Evolutionary conservation across 2,113 vertebrate genomes (phyloP).

Genomic region (Orcinus orca): DNA sequence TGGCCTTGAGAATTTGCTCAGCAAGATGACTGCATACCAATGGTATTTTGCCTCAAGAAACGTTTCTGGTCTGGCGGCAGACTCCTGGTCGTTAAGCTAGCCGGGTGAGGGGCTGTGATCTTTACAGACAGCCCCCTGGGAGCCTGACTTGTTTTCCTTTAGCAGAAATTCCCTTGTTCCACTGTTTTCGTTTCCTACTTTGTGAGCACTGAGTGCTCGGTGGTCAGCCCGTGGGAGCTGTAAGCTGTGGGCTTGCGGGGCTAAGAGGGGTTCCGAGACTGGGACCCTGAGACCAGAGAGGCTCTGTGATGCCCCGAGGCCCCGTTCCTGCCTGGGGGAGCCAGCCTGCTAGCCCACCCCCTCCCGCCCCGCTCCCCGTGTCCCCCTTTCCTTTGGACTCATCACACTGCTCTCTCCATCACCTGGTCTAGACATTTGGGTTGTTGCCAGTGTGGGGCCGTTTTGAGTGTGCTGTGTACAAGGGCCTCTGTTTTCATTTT

Average conservation of each 20-base stretch:
- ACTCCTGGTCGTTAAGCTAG: not conserved
- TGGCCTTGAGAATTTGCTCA: not conserved
- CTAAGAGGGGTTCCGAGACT: not conserved
- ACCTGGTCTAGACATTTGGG: not conserved
- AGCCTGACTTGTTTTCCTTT: not conserved
- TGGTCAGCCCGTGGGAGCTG: not conserved
- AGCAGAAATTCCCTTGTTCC: not conserved
- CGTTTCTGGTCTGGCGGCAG: not conserved
- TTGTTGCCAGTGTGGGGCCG: not conserved
- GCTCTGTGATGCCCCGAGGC: too few species aligned
- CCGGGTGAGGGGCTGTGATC: not conserved
- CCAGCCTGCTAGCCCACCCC: rapidly evolving
- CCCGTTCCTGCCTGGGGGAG: not conserved
- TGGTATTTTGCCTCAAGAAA: not conserved
- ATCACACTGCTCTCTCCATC: rapidly evolving
- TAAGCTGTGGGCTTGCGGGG: too few species aligned
- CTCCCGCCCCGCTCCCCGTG: not conserved
- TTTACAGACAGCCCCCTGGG: not conserved
- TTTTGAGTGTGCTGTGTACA: not conserved
- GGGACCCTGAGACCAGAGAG: not conserved
- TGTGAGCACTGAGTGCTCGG: not conserved
- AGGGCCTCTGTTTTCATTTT: not conserved
- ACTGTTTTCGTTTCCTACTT: not conserved
- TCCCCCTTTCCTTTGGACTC: not conserved
- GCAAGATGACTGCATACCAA: not conserved